Base-by-base conservation (phyloP, 2,888 invertebrate genomes). In the Euplagia quadripunctaria region DNA sequence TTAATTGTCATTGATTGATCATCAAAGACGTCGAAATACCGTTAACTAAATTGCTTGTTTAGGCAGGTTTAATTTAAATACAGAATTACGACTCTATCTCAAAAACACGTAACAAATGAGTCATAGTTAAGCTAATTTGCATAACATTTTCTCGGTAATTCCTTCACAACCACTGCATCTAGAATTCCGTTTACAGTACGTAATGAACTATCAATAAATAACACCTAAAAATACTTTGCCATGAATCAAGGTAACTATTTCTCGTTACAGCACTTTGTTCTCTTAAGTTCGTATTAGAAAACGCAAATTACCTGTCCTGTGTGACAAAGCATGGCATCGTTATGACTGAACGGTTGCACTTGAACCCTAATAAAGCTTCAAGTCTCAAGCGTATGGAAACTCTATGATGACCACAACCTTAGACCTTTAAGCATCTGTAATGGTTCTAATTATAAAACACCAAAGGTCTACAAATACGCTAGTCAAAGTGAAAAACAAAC, bases 241-340 rank as follows among this genome's bases (percentile, higher is more conserved):
- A 14, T 70, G 65, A 71, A 74, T 75, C 63, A 58, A 49, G 16
- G 20, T 63, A 76, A 70, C 41, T 61, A 31, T 43, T 72, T 42
- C 52, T 72, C 70, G 71, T 75, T 76, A 74, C n/a, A 52, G 52
- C 55, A 67, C 55, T 68, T 71, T 73, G 68, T 81, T 73, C 64
- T 69, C 64, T 73, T 67, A 74, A 81, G 65, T 72, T 76, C 68
- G 74, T 73, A 80, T 75, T 79, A 78, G 77, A 78, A 75, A 73
- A 73, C 70, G 74, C 78, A 78, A 80, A 82, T 81, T 42, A 67
- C 66, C 71, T 77, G 81, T 77, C 76, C 70, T n/a, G 67, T 65
- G 12, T 78, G 74, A 82, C 74, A 84, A 82, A 80, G 73, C 67
- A 71, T 14, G 11, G 75, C 71, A 69, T 80, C 82, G 73, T 82